These are phyloP conservation scores for Pseudomugil tenellus DNA, from an alignment of 2,797 vertebrate species.

Conservation along the genomic window DNA sequence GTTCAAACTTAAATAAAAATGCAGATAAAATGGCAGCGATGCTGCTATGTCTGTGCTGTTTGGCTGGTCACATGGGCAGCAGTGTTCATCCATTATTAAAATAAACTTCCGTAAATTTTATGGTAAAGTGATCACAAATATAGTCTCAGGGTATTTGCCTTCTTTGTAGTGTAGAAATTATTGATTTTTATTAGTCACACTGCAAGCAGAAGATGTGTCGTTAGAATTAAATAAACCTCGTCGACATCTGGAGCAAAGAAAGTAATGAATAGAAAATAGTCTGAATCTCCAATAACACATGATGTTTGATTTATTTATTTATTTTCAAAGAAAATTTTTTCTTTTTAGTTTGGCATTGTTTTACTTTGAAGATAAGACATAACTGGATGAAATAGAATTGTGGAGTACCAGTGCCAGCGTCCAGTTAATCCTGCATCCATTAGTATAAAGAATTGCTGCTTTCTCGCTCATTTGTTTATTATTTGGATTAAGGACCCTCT, in stretches of 20 bases:
- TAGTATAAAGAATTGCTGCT: conserved; percentile 10
- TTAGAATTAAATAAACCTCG: not conserved
- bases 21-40: not conserved
- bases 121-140: not conserved
- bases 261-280: not conserved
- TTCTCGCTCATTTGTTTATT: conserved; percentile 12
- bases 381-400: not conserved
- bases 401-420: not conserved
- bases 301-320: not conserved
- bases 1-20: not conserved
- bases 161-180: not conserved
- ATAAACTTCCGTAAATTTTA: not conserved
- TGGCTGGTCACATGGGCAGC: not conserved
- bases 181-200: not conserved
- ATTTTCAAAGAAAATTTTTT: not conserved
- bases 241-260: not conserved
- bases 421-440: conserved; percentile 13
- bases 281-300: conserved; percentile 4
- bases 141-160: not conserved
- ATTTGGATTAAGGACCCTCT: conserved; percentile 33
- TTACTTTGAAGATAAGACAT: conserved; percentile 4
- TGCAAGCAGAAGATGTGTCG: not conserved
- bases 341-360: not conserved
- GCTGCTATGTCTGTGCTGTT: not conserved
- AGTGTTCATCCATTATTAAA: not conserved